Evolutionary conservation across 2,113 vertebrate genomes (phyloP).

Genomic region (Tautogolabrus adspersus): DNA sequence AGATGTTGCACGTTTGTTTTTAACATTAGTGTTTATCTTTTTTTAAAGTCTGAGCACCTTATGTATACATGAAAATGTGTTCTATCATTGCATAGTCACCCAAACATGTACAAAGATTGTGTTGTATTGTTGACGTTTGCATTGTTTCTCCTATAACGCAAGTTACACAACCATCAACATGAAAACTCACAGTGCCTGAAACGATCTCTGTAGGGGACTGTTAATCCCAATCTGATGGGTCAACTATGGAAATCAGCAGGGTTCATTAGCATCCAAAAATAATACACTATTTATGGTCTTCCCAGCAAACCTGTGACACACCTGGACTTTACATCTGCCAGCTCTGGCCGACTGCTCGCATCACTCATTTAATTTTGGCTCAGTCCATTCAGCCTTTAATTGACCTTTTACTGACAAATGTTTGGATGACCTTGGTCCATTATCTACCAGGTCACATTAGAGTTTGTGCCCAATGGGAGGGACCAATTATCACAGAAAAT

Average conservation of each 20-base stretch:
- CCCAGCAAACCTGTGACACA: slow-evolving; percentile 8
- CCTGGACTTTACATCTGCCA: slow-evolving; percentile 29
- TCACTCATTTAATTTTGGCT: background rate
- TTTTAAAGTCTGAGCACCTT: too few species aligned
- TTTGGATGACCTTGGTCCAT: background rate
- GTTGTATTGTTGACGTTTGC: too few species aligned
- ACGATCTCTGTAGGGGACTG: too few species aligned
- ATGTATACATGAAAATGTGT: too few species aligned
- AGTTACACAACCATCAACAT: too few species aligned
- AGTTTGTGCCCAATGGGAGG: background rate
- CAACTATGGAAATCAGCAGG: slow-evolving; percentile 4
- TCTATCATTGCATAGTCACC: too few species aligned
- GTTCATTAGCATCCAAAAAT: background rate
- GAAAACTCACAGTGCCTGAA: too few species aligned
- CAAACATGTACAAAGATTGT: too few species aligned
- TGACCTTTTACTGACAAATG: slow-evolving; percentile 1
- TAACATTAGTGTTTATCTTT: too few species aligned
- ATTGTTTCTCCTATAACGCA: too few species aligned
- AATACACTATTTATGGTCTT: background rate
- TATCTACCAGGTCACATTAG: background rate
- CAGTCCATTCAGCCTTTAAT: background rate
- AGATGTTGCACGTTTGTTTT: background rate
- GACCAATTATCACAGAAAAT: slow-evolving; percentile 16
- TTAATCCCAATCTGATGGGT: background rate
- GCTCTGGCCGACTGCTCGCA: background rate